Evolutionary conservation across 2,888 invertebrate genomes (phyloP), one percentile per base, ranked within the genome.

Genomic region (Rhagium mordax): DNA sequence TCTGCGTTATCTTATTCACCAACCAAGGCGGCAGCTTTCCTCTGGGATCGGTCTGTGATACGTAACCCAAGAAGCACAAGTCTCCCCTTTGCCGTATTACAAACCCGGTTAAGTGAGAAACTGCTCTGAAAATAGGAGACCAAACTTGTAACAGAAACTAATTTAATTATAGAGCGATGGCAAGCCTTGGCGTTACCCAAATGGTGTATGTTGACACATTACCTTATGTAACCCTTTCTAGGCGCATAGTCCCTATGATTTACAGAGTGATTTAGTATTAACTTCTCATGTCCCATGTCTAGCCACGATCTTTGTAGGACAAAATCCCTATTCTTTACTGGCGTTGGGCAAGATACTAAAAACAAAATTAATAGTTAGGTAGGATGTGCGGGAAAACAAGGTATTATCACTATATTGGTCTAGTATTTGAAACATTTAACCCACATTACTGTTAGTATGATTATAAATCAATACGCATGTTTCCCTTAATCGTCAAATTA

Each of bases 221-320:
- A 92, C 92, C 94, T 91, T 73, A 97, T 93, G 86, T 91, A 95
- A 60, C 95, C 94, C 86, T 96, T 96, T 84, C 91, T 91, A 0
- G 95, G 94, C 18, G 96, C 96, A 87, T 92, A 94, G 87, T 95
- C 94, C 86, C 94, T 94, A 87, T 97, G 97, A 87, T 91, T 94
- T 72, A 98, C 95, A 29, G 97, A 97, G 89, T 97, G 97, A 88
- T 96, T 96, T 80, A 97, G 90, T 85, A 97, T 95, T 88, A 95
- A 91, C 89, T 95, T 96, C 88, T 97, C 96, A 73, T 91, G 88
- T 24, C 95, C 96, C 60, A 94, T 93, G 87, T 96, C 96, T 79
- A 97, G 89, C 97, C 97, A 97, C 16, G 96, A 96, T 79, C 97
- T 90, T 90, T 96, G 96, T 81, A 96, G 91, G 62, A 98, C 95